Conservation (phyloP, 1,140 invertebrate genomes). For the Drosophila erecta region DNA sequence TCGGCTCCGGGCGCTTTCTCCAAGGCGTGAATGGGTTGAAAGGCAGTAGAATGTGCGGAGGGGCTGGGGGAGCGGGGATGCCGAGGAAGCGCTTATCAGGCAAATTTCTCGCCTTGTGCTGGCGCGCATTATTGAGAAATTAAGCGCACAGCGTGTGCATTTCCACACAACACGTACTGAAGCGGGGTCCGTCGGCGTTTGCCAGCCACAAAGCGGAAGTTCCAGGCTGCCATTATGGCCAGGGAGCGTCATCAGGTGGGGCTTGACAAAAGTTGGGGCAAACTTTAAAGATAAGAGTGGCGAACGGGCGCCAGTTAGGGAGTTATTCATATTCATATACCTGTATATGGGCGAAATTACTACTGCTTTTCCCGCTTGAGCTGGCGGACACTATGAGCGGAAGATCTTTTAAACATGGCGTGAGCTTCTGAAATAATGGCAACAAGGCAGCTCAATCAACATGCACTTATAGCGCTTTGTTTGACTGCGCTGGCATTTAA, state of each 20-base stretch:
- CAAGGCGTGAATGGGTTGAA: slow-evolving; percentile 12
- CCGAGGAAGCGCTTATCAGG: slow-evolving; percentile 64
- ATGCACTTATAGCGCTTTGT: no score
- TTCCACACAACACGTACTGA: slow-evolving; percentile 42
- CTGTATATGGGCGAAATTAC: background rate
- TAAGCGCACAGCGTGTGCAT: slow-evolving; percentile 65
- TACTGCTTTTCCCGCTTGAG: background rate
- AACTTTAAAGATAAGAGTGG: slow-evolving; percentile 71
- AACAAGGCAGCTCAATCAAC: no score
- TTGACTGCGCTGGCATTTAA: no score
- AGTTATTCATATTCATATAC: slow-evolving; percentile 11
- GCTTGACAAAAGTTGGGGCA: slow-evolving; percentile 37
- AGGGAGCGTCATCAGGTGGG: slow-evolving; percentile 24
- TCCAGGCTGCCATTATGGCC: slow-evolving; percentile 19
- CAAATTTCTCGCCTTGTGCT: slow-evolving; percentile 63
- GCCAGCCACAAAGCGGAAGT: slow-evolving; percentile 30
- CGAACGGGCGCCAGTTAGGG: slow-evolving; percentile 23
- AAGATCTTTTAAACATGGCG: background rate
- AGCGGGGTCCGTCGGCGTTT: slow-evolving; percentile 14
- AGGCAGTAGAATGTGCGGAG: background rate
- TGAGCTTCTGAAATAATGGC: no score
- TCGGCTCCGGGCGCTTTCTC: slow-evolving; percentile 24
- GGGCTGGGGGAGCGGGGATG: slow-evolving; percentile 6
- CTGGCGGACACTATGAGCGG: no score
- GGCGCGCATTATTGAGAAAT: slow-evolving; percentile 73